Percentiles rank a stretch among this genome's conserved stretches.
These are phyloP conservation scores for Drosophila subsilvestris DNA, from an alignment of 2,888 invertebrate genomes.

Conservation along the genomic window DNA sequence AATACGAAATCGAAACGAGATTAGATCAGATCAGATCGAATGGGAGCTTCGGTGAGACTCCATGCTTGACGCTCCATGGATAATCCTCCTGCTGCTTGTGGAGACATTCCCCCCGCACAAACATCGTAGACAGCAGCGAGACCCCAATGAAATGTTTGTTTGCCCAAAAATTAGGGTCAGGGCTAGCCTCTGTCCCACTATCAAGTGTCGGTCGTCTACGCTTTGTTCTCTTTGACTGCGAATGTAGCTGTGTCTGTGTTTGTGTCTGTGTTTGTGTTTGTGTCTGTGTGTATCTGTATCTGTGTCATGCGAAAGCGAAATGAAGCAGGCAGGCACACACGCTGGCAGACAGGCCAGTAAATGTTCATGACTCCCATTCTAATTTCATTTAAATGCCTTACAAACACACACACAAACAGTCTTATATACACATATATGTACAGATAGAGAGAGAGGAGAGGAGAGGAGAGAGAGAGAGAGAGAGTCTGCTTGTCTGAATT, in stretches of 20 bases:
- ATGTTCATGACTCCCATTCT: slow-evolving; percentile 70
- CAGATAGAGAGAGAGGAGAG: not conserved
- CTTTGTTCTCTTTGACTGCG: slow-evolving; percentile 4
- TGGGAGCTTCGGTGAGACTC: not conserved
- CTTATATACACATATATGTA: not conserved
- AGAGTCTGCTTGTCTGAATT: slow-evolving; percentile 23
- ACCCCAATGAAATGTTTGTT: slow-evolving; percentile 56
- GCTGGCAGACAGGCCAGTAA: slow-evolving; percentile 23
- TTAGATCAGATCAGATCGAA: slow-evolving; percentile 25
- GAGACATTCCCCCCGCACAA: not conserved
- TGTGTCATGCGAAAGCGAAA: slow-evolving; percentile 77
- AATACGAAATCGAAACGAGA: slow-evolving; percentile 8
- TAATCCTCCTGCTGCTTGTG: not conserved
- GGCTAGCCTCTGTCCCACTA: slow-evolving; percentile 59
- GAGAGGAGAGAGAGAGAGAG: not conserved
- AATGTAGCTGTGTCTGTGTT: slow-evolving; percentile 6
- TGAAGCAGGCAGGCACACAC: slow-evolving; percentile 24
- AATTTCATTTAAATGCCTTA: slow-evolving; percentile 67
- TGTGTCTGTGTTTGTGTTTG: too few relatives aligned
- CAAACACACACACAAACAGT: slow-evolving; percentile 23
- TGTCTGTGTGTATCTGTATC: slow-evolving; percentile 47
- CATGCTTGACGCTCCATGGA: not conserved
- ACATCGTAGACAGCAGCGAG: not conserved
- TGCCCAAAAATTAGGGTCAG: slow-evolving; percentile 74
- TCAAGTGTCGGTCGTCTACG: slow-evolving; percentile 47